These are phyloP conservation scores for Aplidium turbinatum DNA, from an alignment of 23 tunicate genomes.

Conservation along the genomic window DNA sequence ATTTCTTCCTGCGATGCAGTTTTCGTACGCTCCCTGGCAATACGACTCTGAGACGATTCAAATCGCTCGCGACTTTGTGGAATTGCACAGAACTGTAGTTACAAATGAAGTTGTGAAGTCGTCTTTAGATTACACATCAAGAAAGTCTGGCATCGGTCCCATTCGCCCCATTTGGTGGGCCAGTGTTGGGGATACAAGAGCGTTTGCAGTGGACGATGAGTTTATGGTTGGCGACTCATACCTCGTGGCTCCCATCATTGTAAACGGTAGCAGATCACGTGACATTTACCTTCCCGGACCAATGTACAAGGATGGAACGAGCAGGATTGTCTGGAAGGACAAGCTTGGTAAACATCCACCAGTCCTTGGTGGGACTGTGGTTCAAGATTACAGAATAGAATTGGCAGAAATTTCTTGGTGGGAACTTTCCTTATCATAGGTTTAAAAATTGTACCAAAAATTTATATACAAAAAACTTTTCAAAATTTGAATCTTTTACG, in stretches of 20 bases:
- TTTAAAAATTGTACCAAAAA: no score
- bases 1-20: conserved; percentile 81
- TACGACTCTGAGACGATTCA: conserved; percentile 68
- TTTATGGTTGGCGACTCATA: conserved; percentile 79
- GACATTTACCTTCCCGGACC: conserved; percentile 93
- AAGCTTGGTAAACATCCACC: conserved; percentile 43
- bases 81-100: conserved; percentile 64
- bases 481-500: no score
- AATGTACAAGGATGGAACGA: conserved; percentile 41
- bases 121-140: conserved; percentile 43
- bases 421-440: conserved; percentile 38
- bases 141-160: conserved; percentile 63
- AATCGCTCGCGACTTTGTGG: conserved; percentile 51
- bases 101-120: conserved; percentile 52
- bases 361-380: conserved; percentile 42
- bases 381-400: conserved; percentile 47
- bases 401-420: conserved; percentile 89
- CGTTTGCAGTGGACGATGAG: conserved; percentile 70
- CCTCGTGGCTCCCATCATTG: conserved; percentile 85
- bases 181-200: conserved; percentile 33
- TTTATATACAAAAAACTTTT: no score
- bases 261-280: conserved; percentile 51
- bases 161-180: conserved; percentile 93
- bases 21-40: conserved; percentile 92
- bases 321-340: conserved; percentile 53